Conservation (phyloP, 2,888 invertebrate species). For the Mythimna pallens region DNA sequence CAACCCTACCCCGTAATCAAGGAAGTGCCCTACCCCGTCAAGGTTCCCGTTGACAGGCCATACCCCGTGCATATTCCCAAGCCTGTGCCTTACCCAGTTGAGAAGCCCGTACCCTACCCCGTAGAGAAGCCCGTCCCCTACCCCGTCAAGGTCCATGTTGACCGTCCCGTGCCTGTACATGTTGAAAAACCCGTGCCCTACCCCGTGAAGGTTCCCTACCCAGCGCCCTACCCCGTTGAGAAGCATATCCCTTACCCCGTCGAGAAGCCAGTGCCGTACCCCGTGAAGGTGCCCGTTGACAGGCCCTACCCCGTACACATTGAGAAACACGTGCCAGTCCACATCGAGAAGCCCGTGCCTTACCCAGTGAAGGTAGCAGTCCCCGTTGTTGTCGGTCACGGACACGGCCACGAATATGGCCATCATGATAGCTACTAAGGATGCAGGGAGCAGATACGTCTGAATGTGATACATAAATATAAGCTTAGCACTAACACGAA, state of each 20-base stretch:
- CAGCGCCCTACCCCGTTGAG: conserved; percentile 92
- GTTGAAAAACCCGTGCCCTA: conserved; percentile 86
- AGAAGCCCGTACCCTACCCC: conserved; percentile 91
- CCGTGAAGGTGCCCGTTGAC: conserved; percentile 92
- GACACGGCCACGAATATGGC: conserved; percentile 87
- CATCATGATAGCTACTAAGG: conserved; percentile 90
- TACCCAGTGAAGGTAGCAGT: conserved; percentile 92
- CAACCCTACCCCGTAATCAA: conserved; percentile 92
- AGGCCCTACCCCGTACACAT: conserved; percentile 92
- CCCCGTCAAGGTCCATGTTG: conserved; percentile 91
- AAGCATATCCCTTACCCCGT: conserved; percentile 92
- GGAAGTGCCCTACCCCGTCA: conserved; percentile 91
- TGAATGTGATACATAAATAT: conserved; percentile 90
- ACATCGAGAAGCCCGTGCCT: conserved; percentile 91
- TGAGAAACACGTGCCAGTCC: conserved; percentile 92
- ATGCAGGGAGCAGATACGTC: conserved; percentile 88
- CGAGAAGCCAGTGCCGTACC: conserved; percentile 92
- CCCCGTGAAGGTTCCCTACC: conserved; percentile 92
- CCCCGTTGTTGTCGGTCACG: conserved; percentile 87
- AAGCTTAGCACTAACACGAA: conserved; percentile 87
- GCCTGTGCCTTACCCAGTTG: conserved; percentile 91
- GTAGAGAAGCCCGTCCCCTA: conserved; percentile 91
- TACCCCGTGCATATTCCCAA: conserved; percentile 92
- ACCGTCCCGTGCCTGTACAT: conserved; percentile 89
- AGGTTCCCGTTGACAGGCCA: conserved; percentile 92